Base-by-base conservation (phyloP, 2,797 vertebrate genomes). In the Hypotaenidia okinawae region DNA sequence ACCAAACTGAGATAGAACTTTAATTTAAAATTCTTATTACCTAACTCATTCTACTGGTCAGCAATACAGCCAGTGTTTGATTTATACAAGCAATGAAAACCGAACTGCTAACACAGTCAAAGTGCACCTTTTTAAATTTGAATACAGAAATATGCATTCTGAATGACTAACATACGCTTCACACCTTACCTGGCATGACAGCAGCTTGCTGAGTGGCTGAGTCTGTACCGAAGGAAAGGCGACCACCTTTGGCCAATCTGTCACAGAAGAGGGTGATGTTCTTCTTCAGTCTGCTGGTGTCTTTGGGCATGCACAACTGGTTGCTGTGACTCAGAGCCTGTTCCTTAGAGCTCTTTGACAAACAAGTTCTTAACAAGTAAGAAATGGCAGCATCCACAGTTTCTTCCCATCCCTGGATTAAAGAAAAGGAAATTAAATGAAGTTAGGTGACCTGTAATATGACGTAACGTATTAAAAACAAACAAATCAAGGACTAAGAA, bases 241-340 rank as follows among this genome's bases (percentile, higher is more conserved):
- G 98, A 9, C 99, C 99, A 2, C 99, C 99, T 95, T 99, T 99
- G 81, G 98, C 98, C 37, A 99, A 74, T 64, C 99, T 98, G 7
- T 99, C 99, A 4, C 99, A 99, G 54, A 99, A 98, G 84, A 99
- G 95, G 21, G 98, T 98, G 96, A 99, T 99, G 94, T 99, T 99
- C 91, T 99, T 99, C 98, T 99, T 99, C 75, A 99, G 98, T 7
- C 98, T 98, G 64, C 86, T 94, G 1, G 99, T 99, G 91, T 99
- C 99, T 47, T 97, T 98, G 70, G 99, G 99, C 39, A 98, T 98
- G 94, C 81, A 96, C 87, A 99, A 95, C n/a, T 98, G 98, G 74
- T 97, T 98, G 22, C 94, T 96, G 87, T 99, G 96, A 81, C 97
- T 98, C 47, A 99, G 94, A 41, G 98, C 99, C 97, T 99, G 99